Evolutionary conservation across 2,113 vertebrate species (phyloP).

Genomic region (Mustela lutreola): DNA sequence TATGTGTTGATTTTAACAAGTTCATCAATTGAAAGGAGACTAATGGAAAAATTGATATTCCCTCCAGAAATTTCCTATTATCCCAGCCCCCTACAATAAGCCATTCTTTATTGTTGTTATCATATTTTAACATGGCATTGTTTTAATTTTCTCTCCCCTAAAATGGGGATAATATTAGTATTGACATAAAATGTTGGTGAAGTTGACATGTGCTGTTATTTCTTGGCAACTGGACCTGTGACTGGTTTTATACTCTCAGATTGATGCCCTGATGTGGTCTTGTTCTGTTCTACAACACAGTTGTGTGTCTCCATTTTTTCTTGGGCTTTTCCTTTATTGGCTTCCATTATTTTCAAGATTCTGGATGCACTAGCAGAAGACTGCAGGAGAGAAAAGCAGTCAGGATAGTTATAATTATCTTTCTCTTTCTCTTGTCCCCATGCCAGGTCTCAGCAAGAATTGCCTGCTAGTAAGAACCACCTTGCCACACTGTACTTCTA

Average conservation of each 20-base stretch:
- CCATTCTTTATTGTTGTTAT: neutral
- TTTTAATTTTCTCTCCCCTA: neutral
- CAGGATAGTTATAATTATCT: neutral
- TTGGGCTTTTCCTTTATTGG: neutral
- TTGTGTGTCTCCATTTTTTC: neutral
- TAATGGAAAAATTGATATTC: neutral
- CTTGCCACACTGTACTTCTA: neutral
- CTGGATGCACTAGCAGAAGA: neutral
- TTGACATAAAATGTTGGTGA: neutral
- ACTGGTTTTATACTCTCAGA: neutral
- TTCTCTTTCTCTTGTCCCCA: neutral
- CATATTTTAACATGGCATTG: neutral
- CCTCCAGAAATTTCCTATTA: neutral
- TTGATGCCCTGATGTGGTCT: neutral
- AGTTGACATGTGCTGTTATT: neutral
- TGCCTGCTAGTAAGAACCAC: neutral
- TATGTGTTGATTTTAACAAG: slow-evolving; percentile 11
- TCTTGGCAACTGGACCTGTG: neutral
- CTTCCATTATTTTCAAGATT: neutral
- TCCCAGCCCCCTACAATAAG: neutral
- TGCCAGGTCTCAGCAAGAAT: neutral
- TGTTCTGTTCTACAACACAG: neutral
- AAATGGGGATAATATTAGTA: neutral
- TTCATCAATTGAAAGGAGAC: neutral
- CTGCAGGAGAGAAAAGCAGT: neutral